Evolutionary conservation across 2,888 invertebrate species (phyloP).

Genomic region (Anoncus sp.): DNA sequence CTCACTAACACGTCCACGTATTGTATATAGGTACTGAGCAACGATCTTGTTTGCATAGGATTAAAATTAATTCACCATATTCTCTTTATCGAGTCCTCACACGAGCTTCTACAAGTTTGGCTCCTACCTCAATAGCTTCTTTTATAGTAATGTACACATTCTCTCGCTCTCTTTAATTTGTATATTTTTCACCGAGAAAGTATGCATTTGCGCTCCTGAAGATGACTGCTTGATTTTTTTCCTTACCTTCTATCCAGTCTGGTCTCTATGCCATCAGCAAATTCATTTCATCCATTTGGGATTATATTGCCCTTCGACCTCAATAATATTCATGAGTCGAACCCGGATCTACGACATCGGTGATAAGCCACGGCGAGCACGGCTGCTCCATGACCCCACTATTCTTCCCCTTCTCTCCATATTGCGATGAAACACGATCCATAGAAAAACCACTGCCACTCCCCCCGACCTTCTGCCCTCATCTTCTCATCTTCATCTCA

Average conservation of each 20-base stretch:
- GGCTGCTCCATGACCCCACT: conserved; percentile 59
- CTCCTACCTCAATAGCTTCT: background rate
- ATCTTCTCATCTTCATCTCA: conserved; percentile 48
- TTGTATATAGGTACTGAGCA: background rate
- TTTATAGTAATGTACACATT: background rate
- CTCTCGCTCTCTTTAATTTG: background rate
- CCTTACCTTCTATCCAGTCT: conserved; percentile 4
- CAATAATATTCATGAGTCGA: conserved; percentile 81
- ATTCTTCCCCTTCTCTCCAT: conserved; percentile 51
- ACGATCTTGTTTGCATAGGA: background rate
- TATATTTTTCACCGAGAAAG: background rate
- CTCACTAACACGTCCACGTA: conserved; percentile 23
- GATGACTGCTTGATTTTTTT: conserved; percentile 27
- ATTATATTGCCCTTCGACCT: conserved; percentile 80
- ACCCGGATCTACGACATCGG: conserved; percentile 80
- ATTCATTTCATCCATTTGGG: conserved; percentile 81
- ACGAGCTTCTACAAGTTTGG: too few species aligned
- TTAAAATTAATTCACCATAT: background rate
- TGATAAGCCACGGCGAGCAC: conserved; percentile 67
- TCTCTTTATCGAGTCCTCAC: background rate
- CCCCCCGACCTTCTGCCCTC: conserved; percentile 6
- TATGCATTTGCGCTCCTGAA: background rate
- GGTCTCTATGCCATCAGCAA: conserved; percentile 58
- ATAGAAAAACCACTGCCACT: conserved; percentile 75
- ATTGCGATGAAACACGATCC: conserved; percentile 48